Base-by-base conservation (phyloP, 1,140 invertebrate species). In the Littorina saxatilis region DNA sequence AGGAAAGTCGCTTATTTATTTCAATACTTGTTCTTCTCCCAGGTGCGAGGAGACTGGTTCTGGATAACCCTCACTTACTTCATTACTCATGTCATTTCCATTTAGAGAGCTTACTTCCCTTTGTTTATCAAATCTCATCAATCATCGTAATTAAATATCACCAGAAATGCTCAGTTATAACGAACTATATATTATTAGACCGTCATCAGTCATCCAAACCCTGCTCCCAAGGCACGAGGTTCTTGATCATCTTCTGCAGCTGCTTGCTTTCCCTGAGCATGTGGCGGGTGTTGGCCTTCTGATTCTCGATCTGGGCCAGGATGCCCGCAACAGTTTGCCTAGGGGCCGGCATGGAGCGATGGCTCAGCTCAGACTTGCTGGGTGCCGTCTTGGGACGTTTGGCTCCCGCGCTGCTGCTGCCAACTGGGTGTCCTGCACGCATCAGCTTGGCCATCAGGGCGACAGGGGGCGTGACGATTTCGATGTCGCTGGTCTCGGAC, bases 281-380 rank as follows among this genome's bases (percentile, higher is more conserved):
- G 43, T n/a, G 23, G 7, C 70, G 17, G 23, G 43, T 73, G 70
- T 29, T 7, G 27, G 40, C 70, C 13, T 73, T 73, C 39, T 52
- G 70, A 27, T 73, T 73, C 70, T 73, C 70, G n/a, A 73, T 73
- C 43, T 73, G 70, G 23, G 70, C 70, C 70, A 73, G 43, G 40
- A 73, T 73, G 23, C 70, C 70, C 70, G 17, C 70, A 39, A 73
- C 70, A 11, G 70, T 73, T 43, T 50, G 39, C 40, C 70, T 4
- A 15, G 70, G 39, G 23, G 70, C 70, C 70, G 70, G 70, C 70
- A 73, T 50, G 43, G 40, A 73, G 20, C 70, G 40, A 43, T 50
- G 39, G 40, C 39, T 73, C 39, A 73, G 70, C 27, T 73, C 70
- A 3, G 23, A 50, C 43, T 73, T 73, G 40, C 7, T 27, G 39